Conservation (phyloP, 2,888 invertebrate species). For the Lymantria monacha region DNA sequence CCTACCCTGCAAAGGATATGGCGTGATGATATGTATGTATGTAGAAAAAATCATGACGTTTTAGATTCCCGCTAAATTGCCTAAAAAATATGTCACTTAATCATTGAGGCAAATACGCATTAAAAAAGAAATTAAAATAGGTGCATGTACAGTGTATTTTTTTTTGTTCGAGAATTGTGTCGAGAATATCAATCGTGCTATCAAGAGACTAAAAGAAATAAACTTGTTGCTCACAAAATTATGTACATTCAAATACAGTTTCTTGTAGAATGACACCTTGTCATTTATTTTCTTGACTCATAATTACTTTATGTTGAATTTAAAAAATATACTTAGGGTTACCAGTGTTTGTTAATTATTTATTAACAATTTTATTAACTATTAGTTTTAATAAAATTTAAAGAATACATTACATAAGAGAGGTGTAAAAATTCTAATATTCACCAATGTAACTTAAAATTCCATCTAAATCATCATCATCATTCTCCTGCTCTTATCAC, state of each 20-base stretch:
- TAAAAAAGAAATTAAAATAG: no score
- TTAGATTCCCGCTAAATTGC: no score
- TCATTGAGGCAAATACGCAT: no score
- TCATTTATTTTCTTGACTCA: constrained; percentile 17
- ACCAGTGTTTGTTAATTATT: background rate
- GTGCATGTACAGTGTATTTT: no score
- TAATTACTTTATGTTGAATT: constrained; percentile 14
- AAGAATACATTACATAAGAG: background rate
- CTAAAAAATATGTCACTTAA: no score
- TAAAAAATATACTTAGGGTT: background rate
- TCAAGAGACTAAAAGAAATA: constrained; percentile 12
- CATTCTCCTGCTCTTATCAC: no score
- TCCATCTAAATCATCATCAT: background rate
- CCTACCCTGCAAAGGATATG: no score
- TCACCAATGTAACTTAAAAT: background rate
- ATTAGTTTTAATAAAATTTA: no score
- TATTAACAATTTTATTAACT: no score
- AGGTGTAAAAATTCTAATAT: background rate
- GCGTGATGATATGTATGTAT: no score
- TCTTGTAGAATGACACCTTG: constrained; percentile 8
- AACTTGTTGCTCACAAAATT: constrained; percentile 15
- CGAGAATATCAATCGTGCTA: background rate
- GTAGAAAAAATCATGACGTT: no score
- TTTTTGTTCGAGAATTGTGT: background rate
- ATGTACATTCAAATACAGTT: constrained; percentile 19